Evolutionary conservation across 1,140 invertebrate species (phyloP).

Genomic region (Cardiocondyla obscurior): DNA sequence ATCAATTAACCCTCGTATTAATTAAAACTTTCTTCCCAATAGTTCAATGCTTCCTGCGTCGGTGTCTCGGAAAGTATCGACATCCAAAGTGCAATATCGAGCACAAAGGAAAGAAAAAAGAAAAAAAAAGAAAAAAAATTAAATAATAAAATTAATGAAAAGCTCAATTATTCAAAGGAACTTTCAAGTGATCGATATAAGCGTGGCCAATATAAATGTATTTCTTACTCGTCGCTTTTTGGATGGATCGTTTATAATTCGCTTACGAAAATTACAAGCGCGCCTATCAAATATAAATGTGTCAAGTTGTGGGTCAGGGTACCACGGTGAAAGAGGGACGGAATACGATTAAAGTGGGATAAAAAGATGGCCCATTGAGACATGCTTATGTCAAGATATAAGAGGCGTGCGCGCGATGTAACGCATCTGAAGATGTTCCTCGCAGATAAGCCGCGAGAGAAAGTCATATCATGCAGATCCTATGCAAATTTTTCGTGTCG

Average conservation of each 20-base stretch:
- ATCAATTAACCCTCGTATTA: conserved; percentile 48
- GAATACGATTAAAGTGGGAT: conserved; percentile 23
- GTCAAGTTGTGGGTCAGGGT: conserved; percentile 48
- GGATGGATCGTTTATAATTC: not conserved
- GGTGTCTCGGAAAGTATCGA: not conserved
- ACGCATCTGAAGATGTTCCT: conserved; percentile 43
- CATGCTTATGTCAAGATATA: not conserved
- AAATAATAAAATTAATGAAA: conserved; percentile 4
- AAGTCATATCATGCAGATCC: conserved; percentile 49
- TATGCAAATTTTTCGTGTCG: conserved; percentile 55
- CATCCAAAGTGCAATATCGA: not conserved
- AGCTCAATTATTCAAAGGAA: not conserved
- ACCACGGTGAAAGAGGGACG: not conserved
- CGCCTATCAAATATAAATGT: not conserved
- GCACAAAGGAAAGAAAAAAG: too few species aligned
- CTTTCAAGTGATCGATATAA: not conserved
- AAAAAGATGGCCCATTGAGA: conserved; percentile 39
- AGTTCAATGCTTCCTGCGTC: conserved; percentile 31
- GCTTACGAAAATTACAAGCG: not conserved
- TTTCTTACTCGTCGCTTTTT: not conserved
- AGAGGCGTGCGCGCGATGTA: conserved; percentile 34
- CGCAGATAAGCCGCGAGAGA: conserved; percentile 60
- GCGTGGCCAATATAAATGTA: not conserved
- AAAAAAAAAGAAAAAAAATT: too few species aligned
- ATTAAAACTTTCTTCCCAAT: conserved; percentile 60